Evolutionary conservation across 2,113 vertebrate genomes (phyloP), one percentile per base, ranked within the genome.

Genomic region (Passer domesticus): DNA sequence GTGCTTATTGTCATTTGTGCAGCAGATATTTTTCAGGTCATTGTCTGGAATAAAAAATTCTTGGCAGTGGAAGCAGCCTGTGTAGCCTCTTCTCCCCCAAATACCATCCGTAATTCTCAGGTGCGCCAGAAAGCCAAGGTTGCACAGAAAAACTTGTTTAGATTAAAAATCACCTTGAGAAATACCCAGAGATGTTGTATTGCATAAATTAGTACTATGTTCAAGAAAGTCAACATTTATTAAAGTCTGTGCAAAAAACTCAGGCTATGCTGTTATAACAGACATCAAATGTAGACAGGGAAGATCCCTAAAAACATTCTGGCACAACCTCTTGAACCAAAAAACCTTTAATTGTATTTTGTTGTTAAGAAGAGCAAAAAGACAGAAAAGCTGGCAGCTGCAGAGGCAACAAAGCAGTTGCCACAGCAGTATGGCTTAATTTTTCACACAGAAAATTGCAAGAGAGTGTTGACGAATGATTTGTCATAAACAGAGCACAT

Each of bases 191-290:
- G 33, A 92, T 53, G 14, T 4, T 73, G 14, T 15, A 24, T 52
- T 77, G 8, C 37, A n/a, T 62, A 77, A 87, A 69, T 19, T 10
- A 80, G 28, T 27, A 27, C 19, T 41, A 10, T 4, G 0, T 20
- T 76, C 27, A 73, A 77, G 83, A 91, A 73, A 41, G 50, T 41
- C 60, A 69, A 35, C 5, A 28, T 37, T 68, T 52, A 53, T 74
- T 81, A 53, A 77, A 77, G 31, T 37, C 58, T 69, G 22, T 68
- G 50, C 84, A 69, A 89, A 93, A 86, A 93, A 52, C 28, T 81
- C 44, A 47, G 63, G 18, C 52, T 19, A 33, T 21, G 44, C 9
- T 81, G 31, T 44, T 70, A 28, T 25, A 87, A 77, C 21, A 94
- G 59, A 69, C 0, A 0, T n/a, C 28, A 82, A 74, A 58, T 7